Evolutionary conservation across 2,113 vertebrate genomes (phyloP), one percentile per base, ranked within the genome.

Genomic region (Equus przewalskii): DNA sequence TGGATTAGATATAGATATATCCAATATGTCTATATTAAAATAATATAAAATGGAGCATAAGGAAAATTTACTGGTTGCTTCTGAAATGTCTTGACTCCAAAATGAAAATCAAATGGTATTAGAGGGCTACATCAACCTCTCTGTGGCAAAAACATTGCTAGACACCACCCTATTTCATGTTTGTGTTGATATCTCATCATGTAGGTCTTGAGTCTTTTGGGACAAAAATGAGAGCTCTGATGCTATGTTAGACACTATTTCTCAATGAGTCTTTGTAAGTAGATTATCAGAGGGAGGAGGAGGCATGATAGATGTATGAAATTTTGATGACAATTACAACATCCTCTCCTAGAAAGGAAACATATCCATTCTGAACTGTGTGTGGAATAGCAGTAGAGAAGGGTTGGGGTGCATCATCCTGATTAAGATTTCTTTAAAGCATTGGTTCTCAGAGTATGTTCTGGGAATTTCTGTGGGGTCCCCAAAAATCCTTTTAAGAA

Each of bases 41-140:
- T 87, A 44, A 56, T 69, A 51, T 28, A 49, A 62, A 79, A 83
- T 62, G 10, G 54, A 51, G 9, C 44, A 91, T 79, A 30, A 78
- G 33, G 73, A 96, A 78, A 78, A 96, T n/a, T 95, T 84, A 78
- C n/a, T 70, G 44, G 69, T 75, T 88, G 18, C 30, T 93, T 73
- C 36, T 93, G 8, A 80, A 69, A 73, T 73, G 2, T 67, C 46
- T 84, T 95, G 24, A 5, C 67, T 91, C 49, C 10, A n/a, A 79
- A 95, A 60, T 80, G 58, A 64, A 95, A 85, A 65, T 65, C 70
- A 80, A 78, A 76, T 70, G 24, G 11, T 84, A 26, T 69, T 36
- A 58, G 84, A 91, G 46, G 22, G 46, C 28, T 56, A 65, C 11
- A 5, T 87, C 41, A 72, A 0, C 56, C 19, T 89, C 41, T 93